Conservation (phyloP, 2,797 vertebrate genomes). For the Scomberomorus guttatus region DNA sequence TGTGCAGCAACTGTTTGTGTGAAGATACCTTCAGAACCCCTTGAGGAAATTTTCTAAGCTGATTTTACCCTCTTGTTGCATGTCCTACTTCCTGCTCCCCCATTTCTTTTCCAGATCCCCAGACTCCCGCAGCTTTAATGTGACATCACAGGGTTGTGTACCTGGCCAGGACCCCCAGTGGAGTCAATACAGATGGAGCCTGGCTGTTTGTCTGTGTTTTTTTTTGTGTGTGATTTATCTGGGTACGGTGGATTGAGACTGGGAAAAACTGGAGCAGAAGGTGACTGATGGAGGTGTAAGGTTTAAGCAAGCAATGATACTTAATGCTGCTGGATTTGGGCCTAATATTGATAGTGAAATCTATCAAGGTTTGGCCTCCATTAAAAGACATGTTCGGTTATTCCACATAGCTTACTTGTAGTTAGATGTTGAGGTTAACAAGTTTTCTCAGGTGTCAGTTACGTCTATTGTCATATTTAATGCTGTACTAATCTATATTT, state of each 20-base stretch:
- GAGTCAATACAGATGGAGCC: slow-evolving; percentile 60
- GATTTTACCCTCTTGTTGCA: slow-evolving; percentile 72
- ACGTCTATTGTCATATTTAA: background rate
- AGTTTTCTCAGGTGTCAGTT: background rate
- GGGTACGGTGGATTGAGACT: slow-evolving; percentile 16
- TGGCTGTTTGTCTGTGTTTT: slow-evolving; percentile 47
- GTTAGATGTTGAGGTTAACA: background rate
- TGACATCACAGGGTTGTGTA: slow-evolving; percentile 71
- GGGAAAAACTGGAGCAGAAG: slow-evolving; percentile 34
- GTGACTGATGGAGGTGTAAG: slow-evolving; percentile 15
- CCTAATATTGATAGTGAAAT: background rate
- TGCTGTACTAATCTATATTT: background rate
- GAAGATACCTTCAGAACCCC: slow-evolving; percentile 65
- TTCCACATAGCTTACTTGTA: background rate
- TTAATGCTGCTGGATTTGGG: background rate
- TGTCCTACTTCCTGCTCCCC: slow-evolving; percentile 68
- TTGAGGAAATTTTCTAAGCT: slow-evolving; percentile 60
- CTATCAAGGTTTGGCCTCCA: background rate
- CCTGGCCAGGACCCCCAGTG: slow-evolving; percentile 53
- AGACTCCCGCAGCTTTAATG: slow-evolving; percentile 69
- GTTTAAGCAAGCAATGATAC: slow-evolving; percentile 12
- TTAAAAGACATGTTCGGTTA: background rate
- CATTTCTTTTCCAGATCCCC: slow-evolving; percentile 64
- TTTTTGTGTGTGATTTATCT: slow-evolving; percentile 47
- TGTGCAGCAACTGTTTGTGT: slow-evolving; percentile 58